Percentiles rank a stretch among this genome's conserved stretches.
Evolutionary conservation across 2,113 vertebrate species (phyloP).

Genomic region (Trachemys scripta): DNA sequence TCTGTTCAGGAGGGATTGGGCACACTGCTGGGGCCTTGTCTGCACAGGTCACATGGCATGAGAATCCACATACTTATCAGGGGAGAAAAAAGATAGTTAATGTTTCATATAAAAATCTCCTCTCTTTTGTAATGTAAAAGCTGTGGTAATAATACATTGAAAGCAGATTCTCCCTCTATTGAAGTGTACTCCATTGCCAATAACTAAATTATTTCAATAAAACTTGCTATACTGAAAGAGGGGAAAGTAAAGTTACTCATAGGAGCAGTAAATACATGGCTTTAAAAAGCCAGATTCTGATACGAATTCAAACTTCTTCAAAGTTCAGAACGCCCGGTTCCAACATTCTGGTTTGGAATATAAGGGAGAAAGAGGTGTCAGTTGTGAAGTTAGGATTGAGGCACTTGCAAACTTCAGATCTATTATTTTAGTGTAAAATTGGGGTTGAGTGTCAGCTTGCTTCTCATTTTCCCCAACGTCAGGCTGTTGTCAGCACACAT

Average conservation of each 20-base stretch:
- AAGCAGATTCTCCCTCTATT: not conserved
- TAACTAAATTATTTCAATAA: not conserved
- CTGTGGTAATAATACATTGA: not conserved
- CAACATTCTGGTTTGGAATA: not conserved
- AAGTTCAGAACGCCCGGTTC: not conserved
- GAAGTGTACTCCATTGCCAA: not conserved
- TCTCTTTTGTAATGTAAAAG: not conserved
- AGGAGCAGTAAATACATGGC: not conserved
- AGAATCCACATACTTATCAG: constrained; percentile 93
- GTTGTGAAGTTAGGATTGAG: not conserved
- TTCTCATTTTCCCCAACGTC: not conserved
- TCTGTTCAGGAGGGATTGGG: constrained; percentile 95
- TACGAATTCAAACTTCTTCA: not conserved
- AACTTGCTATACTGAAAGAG: not conserved
- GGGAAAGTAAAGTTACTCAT: not conserved
- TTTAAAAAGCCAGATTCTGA: not conserved
- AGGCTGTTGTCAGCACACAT: not conserved
- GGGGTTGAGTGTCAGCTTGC: not conserved
- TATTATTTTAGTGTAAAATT: not conserved
- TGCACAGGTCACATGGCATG: constrained; percentile 97
- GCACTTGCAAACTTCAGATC: not conserved
- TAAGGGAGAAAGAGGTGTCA: not conserved
- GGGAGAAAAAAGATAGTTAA: constrained; percentile 15
- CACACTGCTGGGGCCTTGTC: constrained; percentile 97
- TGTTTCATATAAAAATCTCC: not conserved